Conservation (phyloP, 2,113 vertebrate species). For the Sinocyclocheilus anophthalmus region DNA sequence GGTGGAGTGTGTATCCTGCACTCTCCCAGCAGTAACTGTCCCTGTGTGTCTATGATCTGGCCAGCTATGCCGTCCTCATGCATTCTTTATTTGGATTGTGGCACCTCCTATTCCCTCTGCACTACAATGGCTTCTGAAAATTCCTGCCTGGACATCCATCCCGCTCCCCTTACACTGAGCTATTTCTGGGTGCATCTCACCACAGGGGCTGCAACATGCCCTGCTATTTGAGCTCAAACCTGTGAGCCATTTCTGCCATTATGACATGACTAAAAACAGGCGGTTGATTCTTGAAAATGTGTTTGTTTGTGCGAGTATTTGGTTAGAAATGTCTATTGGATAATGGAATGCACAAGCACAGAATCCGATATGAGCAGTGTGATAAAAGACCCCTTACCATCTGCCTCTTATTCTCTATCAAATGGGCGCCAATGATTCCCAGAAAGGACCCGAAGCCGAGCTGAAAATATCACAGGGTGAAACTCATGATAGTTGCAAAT, state of each 20-base stretch:
- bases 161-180: conserved; percentile 73
- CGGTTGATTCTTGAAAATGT: background rate
- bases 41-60: conserved; percentile 2
- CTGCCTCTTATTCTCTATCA: conserved; percentile 98
- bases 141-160: conserved; percentile 70
- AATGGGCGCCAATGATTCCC: conserved; percentile 96
- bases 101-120: conserved; percentile 55
- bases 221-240: conserved; percentile 50
- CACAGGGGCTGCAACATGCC: conserved; percentile 57
- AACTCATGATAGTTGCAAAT: conserved; percentile 38
- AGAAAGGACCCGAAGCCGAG: conserved; percentile 97
- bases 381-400: conserved; percentile 87
- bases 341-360: conserved; percentile 8
- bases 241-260: conserved; percentile 1
- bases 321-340: background rate
- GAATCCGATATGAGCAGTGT: conserved; percentile 53
- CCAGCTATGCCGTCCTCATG: conserved; percentile 32
- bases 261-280: conserved; percentile 15
- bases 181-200: conserved; percentile 71
- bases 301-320: background rate
- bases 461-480: conserved; percentile 76
- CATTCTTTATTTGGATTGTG: conserved; percentile 56
- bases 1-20: background rate
- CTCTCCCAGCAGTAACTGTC: background rate
- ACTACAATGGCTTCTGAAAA: conserved; percentile 66